Conservation (phyloP, 2,888 invertebrate genomes). For the Gandaritis pyraliata region DNA sequence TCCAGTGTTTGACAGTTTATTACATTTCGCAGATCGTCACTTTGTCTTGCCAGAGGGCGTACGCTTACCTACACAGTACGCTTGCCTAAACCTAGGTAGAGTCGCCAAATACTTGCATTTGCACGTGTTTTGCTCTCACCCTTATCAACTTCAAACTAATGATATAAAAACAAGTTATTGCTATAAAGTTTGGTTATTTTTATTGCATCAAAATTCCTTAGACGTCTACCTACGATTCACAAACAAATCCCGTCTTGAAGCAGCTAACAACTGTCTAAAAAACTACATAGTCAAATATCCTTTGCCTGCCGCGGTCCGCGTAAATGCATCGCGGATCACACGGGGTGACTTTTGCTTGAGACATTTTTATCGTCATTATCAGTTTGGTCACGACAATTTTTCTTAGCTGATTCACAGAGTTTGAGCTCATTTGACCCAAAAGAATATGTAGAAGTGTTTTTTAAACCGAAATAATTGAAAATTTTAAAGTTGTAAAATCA, state of each 20-base stretch:
- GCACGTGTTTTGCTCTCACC: slow-evolving; percentile 17
- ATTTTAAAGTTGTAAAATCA: no score
- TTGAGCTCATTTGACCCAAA: no score
- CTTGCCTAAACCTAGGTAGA: no score
- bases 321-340: slow-evolving; percentile 64
- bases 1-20: no score
- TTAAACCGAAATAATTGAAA: no score
- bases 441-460: no score
- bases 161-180: slow-evolving; percentile 42
- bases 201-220: slow-evolving; percentile 65
- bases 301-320: slow-evolving; percentile 71
- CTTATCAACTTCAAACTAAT: slow-evolving; percentile 25
- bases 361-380: no score
- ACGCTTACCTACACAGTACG: no score
- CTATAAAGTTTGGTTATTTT: slow-evolving; percentile 57
- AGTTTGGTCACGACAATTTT: no score
- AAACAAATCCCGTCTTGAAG: slow-evolving; percentile 69
- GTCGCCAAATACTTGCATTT: slow-evolving; percentile 1
- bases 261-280: slow-evolving; percentile 75
- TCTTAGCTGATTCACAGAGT: no score
- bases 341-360: slow-evolving; percentile 50
- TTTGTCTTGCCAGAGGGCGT: no score
- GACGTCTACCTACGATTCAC: slow-evolving; percentile 60
- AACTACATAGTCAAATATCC: slow-evolving; percentile 80
- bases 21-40: no score